Base-by-base conservation (phyloP, 2,113 vertebrate genomes). In the Oophaga pumilio region DNA sequence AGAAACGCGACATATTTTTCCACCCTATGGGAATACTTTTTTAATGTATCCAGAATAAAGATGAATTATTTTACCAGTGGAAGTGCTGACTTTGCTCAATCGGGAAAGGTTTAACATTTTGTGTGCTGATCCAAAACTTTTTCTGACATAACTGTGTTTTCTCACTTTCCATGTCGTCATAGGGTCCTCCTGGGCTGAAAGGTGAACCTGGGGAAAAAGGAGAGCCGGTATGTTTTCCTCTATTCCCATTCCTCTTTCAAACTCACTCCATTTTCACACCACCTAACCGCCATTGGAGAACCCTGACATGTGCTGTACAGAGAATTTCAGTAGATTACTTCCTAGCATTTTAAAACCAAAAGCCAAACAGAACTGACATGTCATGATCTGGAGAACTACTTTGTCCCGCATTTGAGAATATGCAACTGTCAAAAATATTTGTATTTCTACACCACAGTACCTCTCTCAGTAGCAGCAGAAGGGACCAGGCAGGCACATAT, bases 161-260 rank as follows among this genome's bases (percentile, higher is more conserved):
- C 6, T 14, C 24, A 7, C 20, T 82, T 53, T 83, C n/a, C 18
- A 69, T 26, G 53, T 69, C 14, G 9, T 68, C 43, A 18, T 83
- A 98, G 98, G 98, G 98, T 60, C 90, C 93, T 76, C 93, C 95
- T 6, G 98, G 97, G 84, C 93, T 92, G 79, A 96, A 96, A 93
- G 98, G 98, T 89, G 95, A 98, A 89, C 95, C 95, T 0, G 98
- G 97, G 57, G 96, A 97, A 76, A 97, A 96, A 93, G 97, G 95
- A 85, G 94, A 96, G 60, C 97, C 97, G 97, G 98, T 99, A 96
- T 97, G 98, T 91, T 56, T 84, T 14, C 1, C 13, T 17, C n/a
- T 33, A 71, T 53, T 22, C 28, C 57, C 26, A 49, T 50, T 20
- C 43, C 9, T 33, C 53, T 80, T 33, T 60, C 15, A 56, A 18